phyloP scores from a whole-genome alignment of 2,888 invertebrate genomes.

The Maniola hyperantus region DNA sequence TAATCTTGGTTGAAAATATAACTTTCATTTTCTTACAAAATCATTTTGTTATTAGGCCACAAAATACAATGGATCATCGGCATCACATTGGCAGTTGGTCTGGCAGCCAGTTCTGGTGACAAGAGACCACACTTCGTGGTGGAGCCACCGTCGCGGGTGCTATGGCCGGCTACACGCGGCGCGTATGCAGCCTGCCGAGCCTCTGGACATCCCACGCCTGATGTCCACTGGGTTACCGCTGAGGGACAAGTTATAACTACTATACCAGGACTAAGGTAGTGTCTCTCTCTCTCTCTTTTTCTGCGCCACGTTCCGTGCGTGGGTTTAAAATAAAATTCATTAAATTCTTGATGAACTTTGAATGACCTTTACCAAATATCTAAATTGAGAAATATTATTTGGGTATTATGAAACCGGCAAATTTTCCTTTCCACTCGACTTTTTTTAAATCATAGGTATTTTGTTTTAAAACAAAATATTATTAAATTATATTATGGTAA shows the following conservation, averaged over 20 bases:
- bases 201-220: conserved; percentile 68
- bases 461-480: no score
- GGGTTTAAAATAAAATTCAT: no score
- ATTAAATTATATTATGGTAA: no score
- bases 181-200: conserved; percentile 71
- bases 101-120: conserved; percentile 56
- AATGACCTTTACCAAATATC: no score
- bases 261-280: conserved; percentile 72
- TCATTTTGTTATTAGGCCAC: conserved; percentile 44
- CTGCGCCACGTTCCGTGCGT: no score
- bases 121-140: conserved; percentile 71
- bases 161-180: conserved; percentile 75
- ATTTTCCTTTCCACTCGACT: no score
- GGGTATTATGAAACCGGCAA: no score
- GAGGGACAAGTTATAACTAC: conserved; percentile 75
- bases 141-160: conserved; percentile 70
- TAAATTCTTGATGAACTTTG: no score
- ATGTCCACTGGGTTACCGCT: conserved; percentile 73
- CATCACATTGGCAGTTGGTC: conserved; percentile 52
- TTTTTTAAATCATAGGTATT: no score
- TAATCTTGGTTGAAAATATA: no score
- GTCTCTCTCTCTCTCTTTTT: no score
- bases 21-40: background rate
- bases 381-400: no score
- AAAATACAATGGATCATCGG: conserved; percentile 52